These are phyloP conservation scores for Andrena haemorrhoa DNA, from an alignment of 2,888 invertebrate genomes.

Conservation along the genomic window DNA sequence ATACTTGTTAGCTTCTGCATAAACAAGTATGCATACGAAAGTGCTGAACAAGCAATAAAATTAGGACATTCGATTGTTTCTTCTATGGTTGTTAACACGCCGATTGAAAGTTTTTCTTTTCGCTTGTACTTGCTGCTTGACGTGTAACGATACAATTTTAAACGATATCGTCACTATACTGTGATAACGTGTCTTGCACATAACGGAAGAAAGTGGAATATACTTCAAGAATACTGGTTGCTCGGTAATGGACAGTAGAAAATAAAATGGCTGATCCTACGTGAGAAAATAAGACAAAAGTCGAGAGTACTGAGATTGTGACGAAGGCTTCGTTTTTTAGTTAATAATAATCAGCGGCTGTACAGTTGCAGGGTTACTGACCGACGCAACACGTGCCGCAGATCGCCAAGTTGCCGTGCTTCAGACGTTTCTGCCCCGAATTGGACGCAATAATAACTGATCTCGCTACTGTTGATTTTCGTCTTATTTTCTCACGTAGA, in stretches of 20 bases:
- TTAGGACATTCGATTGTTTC: constrained; percentile 1
- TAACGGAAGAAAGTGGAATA: constrained; percentile 1
- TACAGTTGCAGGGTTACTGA: too few relatives aligned
- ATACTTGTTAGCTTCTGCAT: constrained; percentile 27
- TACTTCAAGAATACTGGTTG: neutral
- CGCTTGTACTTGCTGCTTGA: constrained; percentile 26
- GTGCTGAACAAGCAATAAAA: constrained; percentile 27
- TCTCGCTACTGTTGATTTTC: too few relatives aligned
- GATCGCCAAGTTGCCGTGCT: too few relatives aligned
- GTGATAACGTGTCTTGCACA: neutral
- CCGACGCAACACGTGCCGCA: too few relatives aligned
- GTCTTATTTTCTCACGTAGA: too few relatives aligned
- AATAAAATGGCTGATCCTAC: too few relatives aligned
- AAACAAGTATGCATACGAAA: constrained; percentile 30
- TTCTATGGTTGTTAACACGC: constrained; percentile 18
- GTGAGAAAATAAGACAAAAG: too few relatives aligned
- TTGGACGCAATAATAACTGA: too few relatives aligned
- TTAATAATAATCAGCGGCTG: too few relatives aligned
- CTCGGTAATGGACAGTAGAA: neutral
- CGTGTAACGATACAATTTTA: constrained; percentile 5
- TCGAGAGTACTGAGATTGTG: too few relatives aligned
- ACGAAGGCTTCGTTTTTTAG: too few relatives aligned
- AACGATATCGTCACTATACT: neutral
- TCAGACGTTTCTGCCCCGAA: too few relatives aligned
- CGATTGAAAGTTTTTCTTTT: constrained; percentile 19